Evolutionary conservation across 2,888 invertebrate genomes (phyloP), one percentile per base, ranked within the genome.

Genomic region (Amphiduros pacificus): DNA sequence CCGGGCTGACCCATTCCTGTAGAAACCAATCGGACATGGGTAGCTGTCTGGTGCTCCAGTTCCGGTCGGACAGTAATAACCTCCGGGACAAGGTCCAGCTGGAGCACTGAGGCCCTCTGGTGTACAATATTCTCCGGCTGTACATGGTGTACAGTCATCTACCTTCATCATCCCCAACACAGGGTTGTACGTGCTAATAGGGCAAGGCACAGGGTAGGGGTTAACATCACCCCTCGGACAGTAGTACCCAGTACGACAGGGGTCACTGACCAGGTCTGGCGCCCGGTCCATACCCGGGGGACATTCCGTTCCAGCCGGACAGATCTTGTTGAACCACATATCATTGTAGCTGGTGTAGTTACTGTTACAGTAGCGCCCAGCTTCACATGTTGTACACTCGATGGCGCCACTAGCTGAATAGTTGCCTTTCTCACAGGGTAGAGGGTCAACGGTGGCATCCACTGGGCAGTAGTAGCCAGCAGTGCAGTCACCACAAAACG

Each of bases 1-100:
- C 27, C 70, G 72, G 2, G 79, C 77, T n/a, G 79, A 75, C 17
- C 75, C 74, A 44, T 78, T 77, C 44, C 79, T 65, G 71, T 79
- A 80, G 67, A 78, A 80, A 17, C 80, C 79, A 54, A 79, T 72
- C 2, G 77, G 77, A 64, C 80, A 80, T 0, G 79, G 79, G 66
- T 61, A 77, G 3, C 70, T 65, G 44, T 71, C 48, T 2, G 72
- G 61, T 22, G 65, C 67, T 2, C 70, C 77, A 4, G 80, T 80
- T 17, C 79, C 79, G 5, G 70, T 57, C 0, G 79, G 79, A 60
- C 80, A 80, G 66, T 78, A 80, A 61, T 79, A 75, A 11, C 80
- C 80, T 14, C 77, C 79, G 11, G 79, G 79, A 56, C 80, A 80
- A 14, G 71, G 68, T 2, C 74, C 78, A 9, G 76, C 75, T 0